Percentiles rank a stretch among this genome's conserved stretches.
Conservation (phyloP, 2,113 vertebrate genomes). For the Gallinago undulata region DNA sequence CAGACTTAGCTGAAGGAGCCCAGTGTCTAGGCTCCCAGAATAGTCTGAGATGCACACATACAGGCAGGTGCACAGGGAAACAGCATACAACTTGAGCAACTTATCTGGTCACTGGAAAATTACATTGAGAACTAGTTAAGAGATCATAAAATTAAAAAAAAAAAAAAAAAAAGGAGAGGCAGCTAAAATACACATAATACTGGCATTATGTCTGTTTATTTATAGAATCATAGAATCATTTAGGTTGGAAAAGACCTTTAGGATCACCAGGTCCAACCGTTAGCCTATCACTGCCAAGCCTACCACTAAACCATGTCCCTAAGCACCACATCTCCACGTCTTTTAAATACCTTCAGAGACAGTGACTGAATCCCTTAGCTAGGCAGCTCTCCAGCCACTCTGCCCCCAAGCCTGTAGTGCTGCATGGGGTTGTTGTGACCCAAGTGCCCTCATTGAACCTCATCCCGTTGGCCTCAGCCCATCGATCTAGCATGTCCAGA, state of each 20-base stretch:
- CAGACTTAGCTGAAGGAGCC: background rate
- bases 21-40: background rate
- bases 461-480: background rate
- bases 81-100: background rate
- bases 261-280: background rate
- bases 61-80: background rate
- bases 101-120: background rate
- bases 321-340: background rate
- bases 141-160: fast-evolving
- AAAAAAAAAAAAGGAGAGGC: fast-evolving
- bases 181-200: background rate
- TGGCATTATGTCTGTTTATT: background rate
- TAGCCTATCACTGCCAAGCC: background rate
- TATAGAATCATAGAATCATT: background rate
- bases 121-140: background rate
- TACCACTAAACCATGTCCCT: background rate
- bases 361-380: background rate
- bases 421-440: background rate
- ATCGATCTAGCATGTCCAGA: background rate
- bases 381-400: background rate
- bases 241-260: background rate
- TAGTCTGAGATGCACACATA: background rate
- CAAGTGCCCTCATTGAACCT: background rate
- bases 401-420: background rate
- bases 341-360: background rate